phyloP scores from a whole-genome alignment of 2,113 vertebrate genomes.

The Erinaceus europaeus region DNA sequence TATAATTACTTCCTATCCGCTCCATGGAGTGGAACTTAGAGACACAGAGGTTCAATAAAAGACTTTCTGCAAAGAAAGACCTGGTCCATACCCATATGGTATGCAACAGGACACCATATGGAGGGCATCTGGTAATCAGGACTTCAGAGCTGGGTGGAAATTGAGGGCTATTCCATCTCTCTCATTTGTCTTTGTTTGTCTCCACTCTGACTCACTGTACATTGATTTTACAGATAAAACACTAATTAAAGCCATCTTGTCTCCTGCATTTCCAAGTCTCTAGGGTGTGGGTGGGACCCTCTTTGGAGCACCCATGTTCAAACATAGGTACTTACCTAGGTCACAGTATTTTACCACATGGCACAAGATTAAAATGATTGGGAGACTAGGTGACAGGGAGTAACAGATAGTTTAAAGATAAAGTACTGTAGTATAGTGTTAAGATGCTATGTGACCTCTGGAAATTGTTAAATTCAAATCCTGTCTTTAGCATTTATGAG shows the following conservation, averaged over 20 bases:
- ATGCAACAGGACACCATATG: fast-evolving
- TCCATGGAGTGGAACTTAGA: too few species aligned
- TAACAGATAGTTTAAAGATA: too few species aligned
- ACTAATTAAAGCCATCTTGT: background rate
- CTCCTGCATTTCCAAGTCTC: background rate
- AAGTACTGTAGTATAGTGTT: too few species aligned
- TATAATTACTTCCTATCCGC: too few species aligned
- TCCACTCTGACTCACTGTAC: background rate
- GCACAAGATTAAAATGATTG: too few species aligned
- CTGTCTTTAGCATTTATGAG: background rate
- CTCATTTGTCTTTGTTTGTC: background rate
- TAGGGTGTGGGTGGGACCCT: background rate
- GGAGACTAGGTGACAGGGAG: too few species aligned
- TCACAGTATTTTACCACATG: background rate
- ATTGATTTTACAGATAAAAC: background rate
- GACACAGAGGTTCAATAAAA: too few species aligned
- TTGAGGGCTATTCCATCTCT: background rate
- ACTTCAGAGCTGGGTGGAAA: background rate
- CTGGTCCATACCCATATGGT: too few species aligned
- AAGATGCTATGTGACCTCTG: too few species aligned
- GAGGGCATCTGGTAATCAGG: background rate
- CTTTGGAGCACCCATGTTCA: background rate
- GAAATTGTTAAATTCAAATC: too few species aligned
- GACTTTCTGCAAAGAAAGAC: background rate
- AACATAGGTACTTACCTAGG: background rate